These are phyloP conservation scores for Heliconius ethilla DNA, from an alignment of 2,888 invertebrate genomes.

Conservation along the genomic window DNA sequence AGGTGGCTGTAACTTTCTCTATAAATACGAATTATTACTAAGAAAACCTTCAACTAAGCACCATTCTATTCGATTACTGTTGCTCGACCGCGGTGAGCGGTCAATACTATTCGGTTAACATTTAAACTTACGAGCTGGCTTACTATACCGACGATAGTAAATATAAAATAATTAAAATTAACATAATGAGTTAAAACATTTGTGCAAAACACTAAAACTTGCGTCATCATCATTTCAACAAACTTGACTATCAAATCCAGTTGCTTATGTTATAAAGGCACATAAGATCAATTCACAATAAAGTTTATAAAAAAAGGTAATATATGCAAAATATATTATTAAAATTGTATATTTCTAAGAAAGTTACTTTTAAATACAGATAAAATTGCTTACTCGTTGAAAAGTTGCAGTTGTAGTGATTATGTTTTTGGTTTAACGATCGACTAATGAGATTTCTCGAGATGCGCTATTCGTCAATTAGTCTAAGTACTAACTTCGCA, in stretches of 20 bases:
- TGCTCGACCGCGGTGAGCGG: slow-evolving; percentile 78
- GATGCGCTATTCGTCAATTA: slow-evolving; percentile 32
- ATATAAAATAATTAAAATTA: slow-evolving; percentile 63
- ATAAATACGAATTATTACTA: slow-evolving; percentile 71
- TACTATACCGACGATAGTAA: slow-evolving; percentile 57
- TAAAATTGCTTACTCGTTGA: slow-evolving; percentile 22
- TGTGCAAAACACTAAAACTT: slow-evolving; percentile 70
- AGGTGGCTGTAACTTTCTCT: slow-evolving; percentile 62
- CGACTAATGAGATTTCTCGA: slow-evolving; percentile 20
- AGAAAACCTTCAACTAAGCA: slow-evolving; percentile 77
- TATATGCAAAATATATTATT: slow-evolving; percentile 38
- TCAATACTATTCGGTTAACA: slow-evolving; percentile 73
- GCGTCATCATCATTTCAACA: slow-evolving; percentile 36
- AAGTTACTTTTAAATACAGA: slow-evolving; percentile 27
- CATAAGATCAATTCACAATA: slow-evolving; percentile 77
- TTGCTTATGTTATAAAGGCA: slow-evolving; percentile 76
- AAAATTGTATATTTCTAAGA: slow-evolving; percentile 35
- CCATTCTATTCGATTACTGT: slow-evolving; percentile 81
- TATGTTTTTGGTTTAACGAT: slow-evolving; percentile 12
- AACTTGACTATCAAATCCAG: slow-evolving; percentile 70
- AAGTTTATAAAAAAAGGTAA: slow-evolving; percentile 52
- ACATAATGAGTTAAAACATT: slow-evolving; percentile 71
- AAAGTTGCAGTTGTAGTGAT: slow-evolving; percentile 29
- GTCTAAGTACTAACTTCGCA: slow-evolving; percentile 38
- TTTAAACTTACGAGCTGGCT: slow-evolving; percentile 72